Evolutionary conservation across 2,888 invertebrate species (phyloP), one percentile per base, ranked within the genome.

Genomic region (Drosophila nigricruria): DNA sequence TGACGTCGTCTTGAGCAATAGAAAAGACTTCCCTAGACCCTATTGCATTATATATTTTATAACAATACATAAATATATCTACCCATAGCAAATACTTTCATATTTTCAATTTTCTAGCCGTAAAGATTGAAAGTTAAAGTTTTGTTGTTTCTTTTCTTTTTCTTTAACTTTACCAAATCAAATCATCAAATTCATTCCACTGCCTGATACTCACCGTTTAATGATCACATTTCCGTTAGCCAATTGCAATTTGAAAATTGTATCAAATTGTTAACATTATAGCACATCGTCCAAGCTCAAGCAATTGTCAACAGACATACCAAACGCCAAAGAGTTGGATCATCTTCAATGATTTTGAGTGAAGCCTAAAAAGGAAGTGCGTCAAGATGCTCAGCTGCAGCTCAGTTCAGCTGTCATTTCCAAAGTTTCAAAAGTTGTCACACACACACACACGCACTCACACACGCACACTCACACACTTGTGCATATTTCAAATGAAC

Each of bases 191-290:
- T 32, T 3, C 12, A 32, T 32, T 32, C 32, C 32, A 32, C 4
- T 32, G 32, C n/a, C n/a, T n/a, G n/a, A n/a, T n/a, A n/a, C n/a
- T 32, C 32, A 32, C 32, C 23, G 23, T 5, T 14, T 32, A 50
- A 32, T 32, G 20, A 18, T 8, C 27, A n/a, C 5, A 79, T 67
- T 79, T 52, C 79, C 80, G 77, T 82, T 82, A 79, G 49, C 16
- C 54, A 42, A 42, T 59, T 58, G 68, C 67, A 63, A 82, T 82
- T 76, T 70, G 32, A 73, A 66, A 75, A 80, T 77, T 79, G 73
- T 79, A 58, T 70, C 79, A 81, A 84, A 84, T 84, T 81, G 75
- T 81, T 58, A 40, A 49, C 65, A 81, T 83, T 72, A 69, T 59
- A 65, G 56, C 70, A 78, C 63, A 70, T 59, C 50, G 43, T 20